Percentiles rank a stretch among this genome's conserved stretches.
These are phyloP conservation scores for Hippoglossus stenolepis DNA, from an alignment of 2,113 vertebrate species.

Conservation along the genomic window DNA sequence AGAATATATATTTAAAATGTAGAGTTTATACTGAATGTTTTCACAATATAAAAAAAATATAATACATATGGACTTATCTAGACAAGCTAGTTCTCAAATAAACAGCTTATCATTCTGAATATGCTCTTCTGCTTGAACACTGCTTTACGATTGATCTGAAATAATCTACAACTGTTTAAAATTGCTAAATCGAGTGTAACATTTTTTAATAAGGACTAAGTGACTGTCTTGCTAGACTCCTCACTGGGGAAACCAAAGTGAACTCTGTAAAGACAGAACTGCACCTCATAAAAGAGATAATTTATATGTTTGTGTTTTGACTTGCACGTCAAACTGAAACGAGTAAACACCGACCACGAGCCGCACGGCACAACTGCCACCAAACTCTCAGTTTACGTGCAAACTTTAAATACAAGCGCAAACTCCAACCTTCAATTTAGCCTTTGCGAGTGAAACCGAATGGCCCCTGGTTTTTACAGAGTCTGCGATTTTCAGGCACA, in stretches of 20 bases:
- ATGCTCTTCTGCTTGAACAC: neutral
- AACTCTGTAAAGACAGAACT: constrained; percentile 46
- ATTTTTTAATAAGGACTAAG: neutral
- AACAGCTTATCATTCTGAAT: neutral
- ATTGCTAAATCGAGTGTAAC: constrained; percentile 7
- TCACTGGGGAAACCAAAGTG: constrained; percentile 21
- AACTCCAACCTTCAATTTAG: constrained; percentile 65
- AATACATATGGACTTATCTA: neutral
- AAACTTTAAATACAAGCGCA: constrained; percentile 66
- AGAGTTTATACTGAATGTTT: too few relatives aligned
- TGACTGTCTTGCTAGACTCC: neutral
- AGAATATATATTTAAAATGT: too few relatives aligned
- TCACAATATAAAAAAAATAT: too few relatives aligned
- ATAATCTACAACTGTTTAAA: neutral
- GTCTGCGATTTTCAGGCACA: constrained; percentile 60
- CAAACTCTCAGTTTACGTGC: constrained; percentile 59
- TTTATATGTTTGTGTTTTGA: constrained; percentile 67
- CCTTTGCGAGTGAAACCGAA: constrained; percentile 15
- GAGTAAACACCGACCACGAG: constrained; percentile 57
- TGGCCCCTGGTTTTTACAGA: constrained; percentile 46
- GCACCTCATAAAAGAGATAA: constrained; percentile 68
- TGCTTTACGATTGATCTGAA: constrained; percentile 15
- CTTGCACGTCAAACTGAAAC: constrained; percentile 48
- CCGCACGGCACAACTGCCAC: constrained; percentile 32
- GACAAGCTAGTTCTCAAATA: neutral